Evolutionary conservation across 64 coral and sea anemone species (phyloP).

Genomic region (Porites australiensis): DNA sequence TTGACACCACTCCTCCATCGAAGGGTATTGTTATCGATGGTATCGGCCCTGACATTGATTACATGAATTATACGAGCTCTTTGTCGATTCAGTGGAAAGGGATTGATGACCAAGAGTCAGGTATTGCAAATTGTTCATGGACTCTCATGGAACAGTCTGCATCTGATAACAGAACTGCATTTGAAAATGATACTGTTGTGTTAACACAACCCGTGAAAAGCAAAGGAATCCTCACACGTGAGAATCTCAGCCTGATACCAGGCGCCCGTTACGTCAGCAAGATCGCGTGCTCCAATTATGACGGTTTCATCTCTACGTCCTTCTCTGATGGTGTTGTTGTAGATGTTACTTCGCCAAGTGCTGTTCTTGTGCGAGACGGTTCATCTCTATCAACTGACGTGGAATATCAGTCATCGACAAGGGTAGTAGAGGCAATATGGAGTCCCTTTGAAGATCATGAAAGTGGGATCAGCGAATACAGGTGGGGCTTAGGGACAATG

Average conservation of each 20-base stretch:
- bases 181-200: conserved; percentile 74
- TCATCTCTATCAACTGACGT: conserved; percentile 44
- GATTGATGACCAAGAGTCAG: conserved; percentile 75
- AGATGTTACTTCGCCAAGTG: conserved; percentile 70
- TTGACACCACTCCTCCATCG: conserved; percentile 79
- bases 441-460: conserved; percentile 76
- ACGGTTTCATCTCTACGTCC: conserved; percentile 76
- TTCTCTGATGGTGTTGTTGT: conserved; percentile 88
- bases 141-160: conserved; percentile 65
- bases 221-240: conserved; percentile 42
- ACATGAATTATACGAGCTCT: conserved; percentile 45
- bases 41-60: conserved; percentile 65
- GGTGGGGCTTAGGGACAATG: conserved; percentile 64
- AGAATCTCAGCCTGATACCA: conserved; percentile 62
- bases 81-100: conserved; percentile 70
- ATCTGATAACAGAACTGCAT: conserved; percentile 55
- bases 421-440: conserved; percentile 60
- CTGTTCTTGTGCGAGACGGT: conserved; percentile 63
- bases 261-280: conserved; percentile 76
- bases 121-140: conserved; percentile 67
- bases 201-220: conserved; percentile 58
- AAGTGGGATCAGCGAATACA: conserved; percentile 78
- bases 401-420: conserved; percentile 58
- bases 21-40: conserved; percentile 78
- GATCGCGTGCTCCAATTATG: conserved; percentile 76